Evolutionary conservation across 2,888 invertebrate genomes (phyloP).

Genomic region (Branchipolynoe longqiensis): DNA sequence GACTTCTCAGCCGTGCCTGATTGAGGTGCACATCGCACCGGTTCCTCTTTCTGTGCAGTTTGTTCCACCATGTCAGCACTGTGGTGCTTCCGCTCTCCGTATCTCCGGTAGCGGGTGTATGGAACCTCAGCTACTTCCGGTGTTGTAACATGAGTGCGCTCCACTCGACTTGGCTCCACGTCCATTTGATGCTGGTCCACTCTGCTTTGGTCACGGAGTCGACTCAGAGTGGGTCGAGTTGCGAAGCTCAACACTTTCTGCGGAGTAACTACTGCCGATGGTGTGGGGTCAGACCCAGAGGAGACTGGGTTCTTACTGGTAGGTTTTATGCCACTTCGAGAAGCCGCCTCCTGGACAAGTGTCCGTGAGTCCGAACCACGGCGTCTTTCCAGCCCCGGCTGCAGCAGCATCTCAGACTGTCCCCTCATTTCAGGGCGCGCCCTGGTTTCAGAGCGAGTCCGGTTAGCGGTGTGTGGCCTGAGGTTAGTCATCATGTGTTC

Average conservation of each 20-base stretch:
- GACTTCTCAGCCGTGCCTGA: not conserved
- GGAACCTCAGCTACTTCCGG: not conserved
- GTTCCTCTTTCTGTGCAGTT: not conserved
- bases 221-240: constrained; percentile 15
- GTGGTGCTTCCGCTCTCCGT: constrained; percentile 44
- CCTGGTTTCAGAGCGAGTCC: constrained; percentile 25
- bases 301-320: not conserved
- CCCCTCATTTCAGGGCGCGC: not conserved
- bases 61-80: constrained; percentile 43
- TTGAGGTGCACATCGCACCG: not conserved
- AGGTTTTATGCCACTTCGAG: too few relatives aligned
- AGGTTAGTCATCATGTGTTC: constrained; percentile 1
- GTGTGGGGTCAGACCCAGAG: not conserved
- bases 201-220: constrained; percentile 1
- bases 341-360: not conserved
- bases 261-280: not conserved
- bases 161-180: not conserved
- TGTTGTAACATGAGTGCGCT: not conserved
- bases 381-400: not conserved
- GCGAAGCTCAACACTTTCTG: constrained; percentile 19
- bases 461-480: not conserved
- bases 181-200: too few relatives aligned
- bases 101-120: constrained; percentile 6
- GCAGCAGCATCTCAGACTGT: not conserved
- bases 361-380: constrained; percentile 12